Percentiles rank a stretch among this genome's conserved stretches.
phyloP scores from a whole-genome alignment of 2,797 vertebrate genomes.

The Macrochelys suwanniensis region DNA sequence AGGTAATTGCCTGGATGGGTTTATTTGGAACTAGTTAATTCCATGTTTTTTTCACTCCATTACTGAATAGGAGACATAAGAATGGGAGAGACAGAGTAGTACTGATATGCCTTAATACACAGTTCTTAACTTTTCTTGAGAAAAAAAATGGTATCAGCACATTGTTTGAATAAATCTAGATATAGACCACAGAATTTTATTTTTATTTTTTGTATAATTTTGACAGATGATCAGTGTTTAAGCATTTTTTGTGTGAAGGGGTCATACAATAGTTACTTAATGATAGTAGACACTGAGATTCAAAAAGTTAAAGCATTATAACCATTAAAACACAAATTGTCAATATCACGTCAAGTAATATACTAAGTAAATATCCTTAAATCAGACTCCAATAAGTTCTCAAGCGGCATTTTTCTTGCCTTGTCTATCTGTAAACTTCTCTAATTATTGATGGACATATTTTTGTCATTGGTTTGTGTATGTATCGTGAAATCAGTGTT shows the following conservation, averaged over 20 bases:
- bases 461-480: neutral
- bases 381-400: neutral
- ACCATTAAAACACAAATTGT: neutral
- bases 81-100: slow-evolving; percentile 36
- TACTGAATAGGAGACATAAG: slow-evolving; percentile 30
- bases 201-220: neutral
- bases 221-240: neutral
- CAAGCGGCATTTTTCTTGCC: neutral
- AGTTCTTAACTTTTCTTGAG: neutral
- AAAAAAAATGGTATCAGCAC: too few relatives aligned
- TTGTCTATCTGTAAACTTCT: neutral
- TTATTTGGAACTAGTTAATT: slow-evolving; percentile 72
- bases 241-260: neutral
- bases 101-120: slow-evolving; percentile 28
- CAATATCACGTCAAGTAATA: neutral
- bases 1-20: slow-evolving; percentile 66
- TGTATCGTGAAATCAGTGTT: neutral
- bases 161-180: slow-evolving; percentile 8
- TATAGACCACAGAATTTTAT: neutral
- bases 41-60: slow-evolving; percentile 69
- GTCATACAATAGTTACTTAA: neutral
- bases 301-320: neutral
- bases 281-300: neutral
- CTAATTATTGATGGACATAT: neutral
- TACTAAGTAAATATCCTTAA: neutral